Evolutionary conservation across 2,888 invertebrate species (phyloP).

Genomic region (Leucozona laternaria): DNA sequence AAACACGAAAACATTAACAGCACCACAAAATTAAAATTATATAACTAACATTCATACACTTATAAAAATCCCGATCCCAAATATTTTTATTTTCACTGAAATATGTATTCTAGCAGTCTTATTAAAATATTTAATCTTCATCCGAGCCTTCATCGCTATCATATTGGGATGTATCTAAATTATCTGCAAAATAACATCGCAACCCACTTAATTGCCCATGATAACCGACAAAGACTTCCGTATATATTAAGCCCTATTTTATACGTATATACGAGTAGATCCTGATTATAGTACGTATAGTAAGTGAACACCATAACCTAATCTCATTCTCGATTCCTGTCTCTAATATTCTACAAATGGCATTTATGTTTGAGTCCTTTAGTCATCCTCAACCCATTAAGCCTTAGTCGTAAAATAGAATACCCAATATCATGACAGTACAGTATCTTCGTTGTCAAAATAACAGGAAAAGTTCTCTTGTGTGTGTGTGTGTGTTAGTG

Average conservation of each 20-base stretch:
- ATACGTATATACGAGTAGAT: not conserved
- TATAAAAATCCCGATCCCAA: no score
- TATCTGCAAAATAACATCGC: slow-evolving; percentile 26
- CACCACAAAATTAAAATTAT: not conserved
- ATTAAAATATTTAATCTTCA: slow-evolving; percentile 15
- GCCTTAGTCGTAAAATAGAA: slow-evolving; percentile 24
- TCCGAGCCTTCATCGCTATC: not conserved
- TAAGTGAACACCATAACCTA: slow-evolving; percentile 24
- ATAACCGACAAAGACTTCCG: slow-evolving; percentile 49
- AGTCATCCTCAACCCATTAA: slow-evolving; percentile 28
- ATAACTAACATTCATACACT: no score
- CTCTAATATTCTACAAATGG: slow-evolving; percentile 55
- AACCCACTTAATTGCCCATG: slow-evolving; percentile 50
- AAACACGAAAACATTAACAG: no score
- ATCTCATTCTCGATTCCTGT: slow-evolving; percentile 42
- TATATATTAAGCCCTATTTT: slow-evolving; percentile 47
- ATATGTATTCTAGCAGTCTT: not conserved
- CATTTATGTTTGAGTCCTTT: slow-evolving; percentile 59
- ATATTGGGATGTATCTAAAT: slow-evolving; percentile 9
- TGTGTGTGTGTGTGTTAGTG: not conserved
- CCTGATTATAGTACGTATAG: not conserved
- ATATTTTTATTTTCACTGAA: no score
- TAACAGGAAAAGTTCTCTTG: slow-evolving; percentile 2
- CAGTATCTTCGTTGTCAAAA: not conserved
- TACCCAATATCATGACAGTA: not conserved